A percentile compares a stretch with the other conserved stretches of the same genome.
These are phyloP conservation scores for Drosophila rubida DNA, from an alignment of 2,888 invertebrate species.

Conservation along the genomic window DNA sequence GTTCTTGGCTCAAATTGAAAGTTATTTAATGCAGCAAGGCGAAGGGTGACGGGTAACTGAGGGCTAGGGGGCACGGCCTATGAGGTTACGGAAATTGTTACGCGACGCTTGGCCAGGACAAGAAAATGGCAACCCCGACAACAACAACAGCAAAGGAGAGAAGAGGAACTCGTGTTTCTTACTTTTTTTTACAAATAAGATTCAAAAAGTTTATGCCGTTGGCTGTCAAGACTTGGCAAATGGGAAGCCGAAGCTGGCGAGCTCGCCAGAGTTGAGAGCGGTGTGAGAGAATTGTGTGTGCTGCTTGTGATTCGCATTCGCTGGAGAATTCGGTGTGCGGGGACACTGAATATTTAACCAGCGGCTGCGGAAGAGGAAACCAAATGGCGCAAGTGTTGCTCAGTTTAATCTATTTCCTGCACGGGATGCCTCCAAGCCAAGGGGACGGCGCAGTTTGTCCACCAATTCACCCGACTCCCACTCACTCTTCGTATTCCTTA, in stretches of 20 bases:
- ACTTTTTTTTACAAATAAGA: slow-evolving; percentile 66
- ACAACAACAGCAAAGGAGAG: slow-evolving; percentile 30
- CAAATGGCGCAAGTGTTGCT: slow-evolving; percentile 69
- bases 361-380: slow-evolving; percentile 71
- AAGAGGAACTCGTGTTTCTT: slow-evolving; percentile 28
- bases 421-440: slow-evolving; percentile 24
- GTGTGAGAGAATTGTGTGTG: slow-evolving; percentile 1
- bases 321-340: slow-evolving; percentile 35
- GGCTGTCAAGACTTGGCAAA: slow-evolving; percentile 71
- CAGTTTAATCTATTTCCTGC: slow-evolving; percentile 79
- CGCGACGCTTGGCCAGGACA: slow-evolving; percentile 59
- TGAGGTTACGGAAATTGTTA: slow-evolving; percentile 75
- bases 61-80: slow-evolving; percentile 38
- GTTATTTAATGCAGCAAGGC: slow-evolving; percentile 69
- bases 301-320: slow-evolving; percentile 59
- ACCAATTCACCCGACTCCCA: neutral
- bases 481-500: neutral
- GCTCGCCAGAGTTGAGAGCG: neutral
- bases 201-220: slow-evolving; percentile 79
- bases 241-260: slow-evolving; percentile 37
- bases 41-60: slow-evolving; percentile 19
- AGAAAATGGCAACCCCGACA: slow-evolving; percentile 52
- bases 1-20: slow-evolving; percentile 77
- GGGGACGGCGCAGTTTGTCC: slow-evolving; percentile 10
- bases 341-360: slow-evolving; percentile 71